Conservation (phyloP, 2,797 vertebrate genomes). For the Fratercula arctica region DNA sequence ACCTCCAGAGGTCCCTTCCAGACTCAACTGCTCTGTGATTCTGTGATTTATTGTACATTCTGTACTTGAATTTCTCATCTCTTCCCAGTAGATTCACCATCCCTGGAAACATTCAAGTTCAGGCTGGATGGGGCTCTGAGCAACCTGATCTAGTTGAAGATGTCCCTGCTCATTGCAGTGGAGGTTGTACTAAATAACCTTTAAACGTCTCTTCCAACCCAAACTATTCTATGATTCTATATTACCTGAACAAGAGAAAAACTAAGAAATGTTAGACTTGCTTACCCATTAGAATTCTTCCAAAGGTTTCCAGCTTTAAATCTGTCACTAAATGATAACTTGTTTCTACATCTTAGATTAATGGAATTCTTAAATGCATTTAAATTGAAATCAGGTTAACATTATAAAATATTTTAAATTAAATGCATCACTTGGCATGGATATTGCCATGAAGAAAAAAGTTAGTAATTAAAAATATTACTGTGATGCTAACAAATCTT, state of each 20-base stretch:
- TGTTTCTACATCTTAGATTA: neutral
- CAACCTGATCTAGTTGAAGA: neutral
- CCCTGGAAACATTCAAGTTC: neutral
- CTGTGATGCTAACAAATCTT: neutral
- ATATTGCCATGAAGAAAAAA: neutral
- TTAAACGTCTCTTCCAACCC: neutral
- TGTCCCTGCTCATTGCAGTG: neutral
- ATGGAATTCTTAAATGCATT: constrained; percentile 5
- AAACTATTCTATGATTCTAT: neutral
- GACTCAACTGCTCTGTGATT: neutral
- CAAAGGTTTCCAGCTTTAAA: neutral
- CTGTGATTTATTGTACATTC: neutral
- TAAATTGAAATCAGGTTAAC: constrained; percentile 34
- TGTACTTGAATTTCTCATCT: neutral
- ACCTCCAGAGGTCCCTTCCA: neutral
- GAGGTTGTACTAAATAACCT: neutral
- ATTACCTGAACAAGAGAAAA: neutral
- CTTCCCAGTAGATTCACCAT: neutral
- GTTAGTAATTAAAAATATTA: neutral
- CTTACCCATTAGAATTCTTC: neutral
- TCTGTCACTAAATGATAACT: neutral
- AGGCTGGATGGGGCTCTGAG: neutral
- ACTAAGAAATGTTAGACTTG: neutral
- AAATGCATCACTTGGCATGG: neutral
- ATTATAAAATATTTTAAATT: constrained; percentile 34